phyloP scores from a whole-genome alignment of 2,888 invertebrate species.

The Euzetes globulus region DNA sequence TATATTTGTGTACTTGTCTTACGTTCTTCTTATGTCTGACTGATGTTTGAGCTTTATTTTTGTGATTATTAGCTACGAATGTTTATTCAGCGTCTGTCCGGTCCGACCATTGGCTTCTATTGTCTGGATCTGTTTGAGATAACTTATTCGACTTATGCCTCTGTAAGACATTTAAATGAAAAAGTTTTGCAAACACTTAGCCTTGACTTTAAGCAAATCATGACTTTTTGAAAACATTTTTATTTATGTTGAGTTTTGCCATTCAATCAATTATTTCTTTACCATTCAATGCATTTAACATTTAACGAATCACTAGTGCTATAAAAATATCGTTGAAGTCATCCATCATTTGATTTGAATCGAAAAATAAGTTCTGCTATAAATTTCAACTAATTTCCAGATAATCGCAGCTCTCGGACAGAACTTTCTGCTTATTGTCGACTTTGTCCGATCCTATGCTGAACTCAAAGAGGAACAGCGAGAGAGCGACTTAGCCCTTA shows the following conservation, averaged over 20 bases:
- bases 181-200: neutral
- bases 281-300: neutral
- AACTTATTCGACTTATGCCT: constrained; percentile 35
- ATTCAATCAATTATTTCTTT: neutral
- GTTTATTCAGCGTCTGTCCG: constrained; percentile 36
- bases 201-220: constrained; percentile 1
- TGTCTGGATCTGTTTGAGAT: constrained; percentile 37
- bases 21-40: neutral
- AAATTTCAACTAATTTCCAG: neutral
- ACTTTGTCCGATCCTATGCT: constrained; percentile 35
- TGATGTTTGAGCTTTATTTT: neutral
- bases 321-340: neutral
- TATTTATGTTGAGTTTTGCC: neutral
- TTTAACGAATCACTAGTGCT: neutral
- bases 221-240: neutral
- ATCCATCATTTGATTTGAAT: neutral
- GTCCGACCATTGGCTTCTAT: constrained; percentile 36
- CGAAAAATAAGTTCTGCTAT: neutral
- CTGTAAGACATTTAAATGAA: constrained; percentile 17
- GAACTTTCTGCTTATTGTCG: constrained; percentile 35
- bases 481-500: neutral
- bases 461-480: constrained; percentile 33
- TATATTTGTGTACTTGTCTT: constrained; percentile 2
- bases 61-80: constrained; percentile 31
- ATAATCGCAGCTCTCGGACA: constrained; percentile 35